These are phyloP conservation scores for Mayetiola destructor DNA, from an alignment of 2,888 invertebrate species.

Conservation along the genomic window DNA sequence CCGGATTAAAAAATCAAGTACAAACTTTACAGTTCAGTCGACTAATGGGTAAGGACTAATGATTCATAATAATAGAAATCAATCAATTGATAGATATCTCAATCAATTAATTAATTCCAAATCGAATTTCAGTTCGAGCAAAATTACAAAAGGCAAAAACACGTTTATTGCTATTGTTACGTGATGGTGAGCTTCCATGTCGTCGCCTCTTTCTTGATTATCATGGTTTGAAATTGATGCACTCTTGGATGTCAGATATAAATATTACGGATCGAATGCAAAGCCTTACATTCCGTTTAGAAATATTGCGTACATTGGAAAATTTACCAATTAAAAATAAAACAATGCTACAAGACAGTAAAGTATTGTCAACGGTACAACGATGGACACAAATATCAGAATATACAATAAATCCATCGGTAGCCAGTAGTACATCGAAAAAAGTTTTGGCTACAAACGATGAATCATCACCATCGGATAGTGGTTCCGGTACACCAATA, in stretches of 20 bases:
- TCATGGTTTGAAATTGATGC: conserved; percentile 77
- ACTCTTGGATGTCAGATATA: conserved; percentile 78
- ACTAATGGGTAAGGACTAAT: conserved; percentile 53
- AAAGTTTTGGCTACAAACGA: conserved; percentile 17
- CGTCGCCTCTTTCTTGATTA: conserved; percentile 81
- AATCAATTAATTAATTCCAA: background rate
- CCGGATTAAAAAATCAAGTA: conserved; percentile 74
- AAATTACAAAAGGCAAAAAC: conserved; percentile 64
- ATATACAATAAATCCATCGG: conserved; percentile 14
- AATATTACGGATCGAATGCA: conserved; percentile 15
- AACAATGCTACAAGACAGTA: conserved; percentile 82
- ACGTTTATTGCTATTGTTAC: conserved; percentile 61
- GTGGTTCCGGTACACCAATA: conserved; percentile 21
- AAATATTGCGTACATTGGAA: conserved; percentile 64
- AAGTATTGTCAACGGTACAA: conserved; percentile 71
- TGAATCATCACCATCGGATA: conserved; percentile 20
- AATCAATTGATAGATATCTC: background rate
- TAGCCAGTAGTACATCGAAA: conserved; percentile 6
- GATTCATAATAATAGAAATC: background rate
- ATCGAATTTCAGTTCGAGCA: conserved; percentile 50
- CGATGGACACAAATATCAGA: conserved; percentile 51
- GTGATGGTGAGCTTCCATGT: conserved; percentile 67
- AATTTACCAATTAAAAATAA: conserved; percentile 85
- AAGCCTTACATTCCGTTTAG: conserved; percentile 39
- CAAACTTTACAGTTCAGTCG: conserved; percentile 82